Percentiles rank a stretch among this genome's conserved stretches.
Conservation (phyloP, 1,140 invertebrate species). For the Listronotus bonariensis region DNA sequence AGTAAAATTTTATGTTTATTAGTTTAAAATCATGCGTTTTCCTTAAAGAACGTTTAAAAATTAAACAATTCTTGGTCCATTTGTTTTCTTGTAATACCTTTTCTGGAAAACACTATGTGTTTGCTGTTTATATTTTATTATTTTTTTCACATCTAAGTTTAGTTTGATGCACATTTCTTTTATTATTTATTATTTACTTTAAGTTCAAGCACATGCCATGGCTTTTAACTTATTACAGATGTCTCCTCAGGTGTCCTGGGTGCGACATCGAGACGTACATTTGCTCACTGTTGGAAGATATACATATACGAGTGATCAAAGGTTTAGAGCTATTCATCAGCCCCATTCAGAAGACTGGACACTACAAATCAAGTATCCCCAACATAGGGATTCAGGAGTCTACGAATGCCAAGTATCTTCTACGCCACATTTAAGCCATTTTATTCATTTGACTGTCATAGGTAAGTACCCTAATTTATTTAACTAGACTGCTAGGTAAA, state of each 20-base stretch:
- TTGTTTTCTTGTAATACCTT: no score
- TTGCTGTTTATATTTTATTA: no score
- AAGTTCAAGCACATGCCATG: not conserved
- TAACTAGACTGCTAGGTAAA: no score
- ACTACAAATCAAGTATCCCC: constrained; percentile 74
- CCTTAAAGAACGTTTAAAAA: no score
- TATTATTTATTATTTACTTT: not conserved
- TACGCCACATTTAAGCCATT: constrained; percentile 76
- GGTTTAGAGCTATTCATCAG: constrained; percentile 83
- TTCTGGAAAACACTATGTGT: no score
- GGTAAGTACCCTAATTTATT: constrained; percentile 73
- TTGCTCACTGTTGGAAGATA: constrained; percentile 87
- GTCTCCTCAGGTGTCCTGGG: constrained; percentile 85
- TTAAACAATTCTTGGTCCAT: no score
- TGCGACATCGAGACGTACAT: constrained; percentile 85
- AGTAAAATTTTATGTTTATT: no score
- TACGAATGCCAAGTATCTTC: constrained; percentile 85
- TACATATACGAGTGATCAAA: constrained; percentile 89
- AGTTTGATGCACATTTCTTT: no score
- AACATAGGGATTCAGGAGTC: constrained; percentile 71
- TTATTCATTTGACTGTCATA: constrained; percentile 75
- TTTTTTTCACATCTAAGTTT: no score
- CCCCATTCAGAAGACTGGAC: constrained; percentile 88
- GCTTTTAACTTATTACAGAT: constrained; percentile 62
- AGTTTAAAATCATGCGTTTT: no score